These are phyloP conservation scores for Marmota flaviventris DNA, from an alignment of 2,113 vertebrate genomes.

Conservation along the genomic window DNA sequence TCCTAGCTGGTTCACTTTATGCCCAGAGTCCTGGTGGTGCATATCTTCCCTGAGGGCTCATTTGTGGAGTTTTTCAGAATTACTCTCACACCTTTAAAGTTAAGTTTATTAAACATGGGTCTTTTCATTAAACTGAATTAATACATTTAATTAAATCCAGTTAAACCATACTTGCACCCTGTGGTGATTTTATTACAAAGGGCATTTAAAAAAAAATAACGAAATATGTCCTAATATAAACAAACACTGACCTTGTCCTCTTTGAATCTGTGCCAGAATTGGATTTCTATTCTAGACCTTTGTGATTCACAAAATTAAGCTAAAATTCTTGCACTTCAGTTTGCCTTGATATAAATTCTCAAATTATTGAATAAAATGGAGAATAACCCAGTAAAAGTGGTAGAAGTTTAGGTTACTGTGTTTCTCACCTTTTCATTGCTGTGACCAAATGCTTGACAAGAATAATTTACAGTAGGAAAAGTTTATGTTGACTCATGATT, in stretches of 20 bases:
- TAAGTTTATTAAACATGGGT: conserved; percentile 39
- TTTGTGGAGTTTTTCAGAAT: neutral
- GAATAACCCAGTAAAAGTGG: neutral
- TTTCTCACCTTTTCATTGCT: no score
- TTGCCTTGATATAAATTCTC: neutral
- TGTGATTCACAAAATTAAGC: neutral
- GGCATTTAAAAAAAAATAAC: neutral
- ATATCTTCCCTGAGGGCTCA: neutral
- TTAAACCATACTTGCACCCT: conserved; percentile 46
- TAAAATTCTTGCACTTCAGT: neutral
- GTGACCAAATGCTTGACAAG: no score
- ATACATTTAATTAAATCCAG: conserved; percentile 68
- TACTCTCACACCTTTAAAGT: neutral
- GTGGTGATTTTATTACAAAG: conserved; percentile 57
- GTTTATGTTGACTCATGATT: no score
- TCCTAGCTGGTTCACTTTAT: accelerated
- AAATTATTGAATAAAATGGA: neutral
- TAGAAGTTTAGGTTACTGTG: neutral
- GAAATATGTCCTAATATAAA: neutral
- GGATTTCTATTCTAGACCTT: neutral
- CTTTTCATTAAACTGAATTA: conserved; percentile 57
- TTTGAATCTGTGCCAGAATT: neutral
- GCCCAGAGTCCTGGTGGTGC: accelerated
- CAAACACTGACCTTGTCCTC: neutral
- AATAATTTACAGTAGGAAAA: no score